These are phyloP conservation scores for Zosterops lateralis DNA, from an alignment of 2,113 vertebrate genomes.

Conservation along the genomic window DNA sequence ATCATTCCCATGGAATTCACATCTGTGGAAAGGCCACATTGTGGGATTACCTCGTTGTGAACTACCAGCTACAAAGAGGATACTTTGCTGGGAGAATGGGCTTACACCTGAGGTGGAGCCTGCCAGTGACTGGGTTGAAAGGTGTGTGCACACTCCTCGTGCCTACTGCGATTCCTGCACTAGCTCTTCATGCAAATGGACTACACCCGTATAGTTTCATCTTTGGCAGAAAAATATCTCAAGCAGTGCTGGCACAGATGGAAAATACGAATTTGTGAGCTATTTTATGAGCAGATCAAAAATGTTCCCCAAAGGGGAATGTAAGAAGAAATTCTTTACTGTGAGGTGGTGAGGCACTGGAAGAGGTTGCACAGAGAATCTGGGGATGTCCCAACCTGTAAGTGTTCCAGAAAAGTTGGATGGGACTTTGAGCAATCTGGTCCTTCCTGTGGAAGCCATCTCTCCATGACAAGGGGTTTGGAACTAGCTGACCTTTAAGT, in stretches of 20 bases:
- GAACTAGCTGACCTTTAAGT: background rate
- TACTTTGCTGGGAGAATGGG: background rate
- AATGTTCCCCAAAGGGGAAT: background rate
- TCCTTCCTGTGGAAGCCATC: background rate
- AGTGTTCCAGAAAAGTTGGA: background rate
- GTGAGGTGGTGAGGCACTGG: background rate
- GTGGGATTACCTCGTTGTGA: background rate
- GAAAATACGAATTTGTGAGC: background rate
- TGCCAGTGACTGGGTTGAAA: background rate
- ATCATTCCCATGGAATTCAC: background rate
- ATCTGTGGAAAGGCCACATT: background rate
- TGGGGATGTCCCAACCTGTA: background rate
- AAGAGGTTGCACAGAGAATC: background rate
- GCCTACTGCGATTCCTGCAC: background rate
- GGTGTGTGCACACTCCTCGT: background rate
- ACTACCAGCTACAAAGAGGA: background rate
- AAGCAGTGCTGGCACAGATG: background rate
- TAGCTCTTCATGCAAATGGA: background rate
- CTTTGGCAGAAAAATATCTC: background rate
- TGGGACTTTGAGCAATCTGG: background rate
- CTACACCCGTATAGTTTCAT: background rate
- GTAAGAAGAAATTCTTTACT: background rate
- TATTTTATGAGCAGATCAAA: background rate
- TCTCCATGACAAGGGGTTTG: fast-evolving
- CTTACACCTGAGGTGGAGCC: background rate